These are phyloP conservation scores for Drosophila greeni DNA, from an alignment of 2,888 invertebrate species.

Conservation along the genomic window DNA sequence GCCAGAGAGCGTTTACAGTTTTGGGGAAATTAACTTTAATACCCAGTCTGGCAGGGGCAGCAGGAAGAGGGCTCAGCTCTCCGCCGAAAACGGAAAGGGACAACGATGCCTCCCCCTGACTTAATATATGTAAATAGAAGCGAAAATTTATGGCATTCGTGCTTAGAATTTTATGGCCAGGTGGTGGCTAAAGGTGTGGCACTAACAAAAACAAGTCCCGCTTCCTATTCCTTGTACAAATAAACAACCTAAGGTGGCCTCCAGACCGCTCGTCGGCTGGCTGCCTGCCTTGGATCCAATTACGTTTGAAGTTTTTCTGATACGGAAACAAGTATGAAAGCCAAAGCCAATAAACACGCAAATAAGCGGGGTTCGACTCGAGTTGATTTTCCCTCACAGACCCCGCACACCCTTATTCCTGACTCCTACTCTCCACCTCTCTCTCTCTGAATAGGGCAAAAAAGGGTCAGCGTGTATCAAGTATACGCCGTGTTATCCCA, in stretches of 20 bases:
- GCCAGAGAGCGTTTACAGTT: constrained; percentile 44
- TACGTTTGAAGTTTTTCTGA: constrained; percentile 64
- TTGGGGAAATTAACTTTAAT: constrained; percentile 55
- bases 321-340: constrained; percentile 32
- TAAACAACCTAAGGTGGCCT: constrained; percentile 23
- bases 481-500: constrained; percentile 43
- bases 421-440: background rate
- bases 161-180: constrained; percentile 63
- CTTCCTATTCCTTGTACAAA: constrained; percentile 39
- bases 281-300: constrained; percentile 55
- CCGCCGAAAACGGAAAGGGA: constrained; percentile 4
- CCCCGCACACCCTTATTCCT: background rate
- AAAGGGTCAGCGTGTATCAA: constrained; percentile 47
- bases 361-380: constrained; percentile 59
- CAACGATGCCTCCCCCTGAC: constrained; percentile 16
- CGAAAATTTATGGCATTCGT: constrained; percentile 71
- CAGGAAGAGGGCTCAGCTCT: background rate
- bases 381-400: constrained; percentile 22
- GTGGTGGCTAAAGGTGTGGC: constrained; percentile 57
- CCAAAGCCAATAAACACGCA: constrained; percentile 70
- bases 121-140: constrained; percentile 71
- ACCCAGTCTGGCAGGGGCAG: constrained; percentile 7
- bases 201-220: constrained; percentile 23
- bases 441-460: background rate
- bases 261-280: constrained; percentile 14